Evolutionary conservation across 2,888 invertebrate species (phyloP).

Genomic region (Harpalus rufipes): DNA sequence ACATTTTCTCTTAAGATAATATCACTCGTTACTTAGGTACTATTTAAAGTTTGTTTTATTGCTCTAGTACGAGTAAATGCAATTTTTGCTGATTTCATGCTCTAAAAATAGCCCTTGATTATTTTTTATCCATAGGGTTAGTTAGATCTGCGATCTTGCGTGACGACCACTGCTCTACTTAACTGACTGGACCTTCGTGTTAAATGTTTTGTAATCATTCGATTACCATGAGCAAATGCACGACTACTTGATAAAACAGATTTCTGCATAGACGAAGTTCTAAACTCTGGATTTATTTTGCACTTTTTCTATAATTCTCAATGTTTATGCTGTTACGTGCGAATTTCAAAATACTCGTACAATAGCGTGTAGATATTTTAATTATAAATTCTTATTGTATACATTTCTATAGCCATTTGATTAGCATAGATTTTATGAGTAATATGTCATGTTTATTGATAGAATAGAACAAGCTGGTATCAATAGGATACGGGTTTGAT

Average conservation of each 20-base stretch:
- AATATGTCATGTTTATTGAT: neutral
- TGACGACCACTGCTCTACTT: conserved; percentile 60
- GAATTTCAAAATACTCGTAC: neutral
- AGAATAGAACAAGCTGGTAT: neutral
- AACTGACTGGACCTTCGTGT: conserved; percentile 59
- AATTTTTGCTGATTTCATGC: conserved; percentile 14
- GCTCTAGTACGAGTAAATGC: neutral
- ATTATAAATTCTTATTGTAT: conserved; percentile 30
- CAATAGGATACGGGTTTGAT: neutral
- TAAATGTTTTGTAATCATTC: conserved; percentile 63
- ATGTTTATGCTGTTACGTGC: conserved; percentile 31
- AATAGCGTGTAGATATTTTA: conserved; percentile 35
- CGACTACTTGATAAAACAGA: conserved; percentile 26
- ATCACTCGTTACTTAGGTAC: neutral
- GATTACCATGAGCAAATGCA: conserved; percentile 49
- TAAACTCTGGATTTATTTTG: neutral
- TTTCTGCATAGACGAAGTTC: conserved; percentile 35
- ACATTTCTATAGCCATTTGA: conserved; percentile 9
- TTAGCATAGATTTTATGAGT: conserved; percentile 10
- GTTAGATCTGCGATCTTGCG: conserved; percentile 57
- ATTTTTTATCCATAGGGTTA: conserved; percentile 8
- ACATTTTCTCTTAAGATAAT: neutral
- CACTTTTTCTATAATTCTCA: conserved; percentile 18
- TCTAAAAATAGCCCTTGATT: conserved; percentile 27
- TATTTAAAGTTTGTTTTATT: neutral